These are phyloP conservation scores for Tenodera sinensis DNA, from an alignment of 2,888 invertebrate genomes.

Conservation along the genomic window DNA sequence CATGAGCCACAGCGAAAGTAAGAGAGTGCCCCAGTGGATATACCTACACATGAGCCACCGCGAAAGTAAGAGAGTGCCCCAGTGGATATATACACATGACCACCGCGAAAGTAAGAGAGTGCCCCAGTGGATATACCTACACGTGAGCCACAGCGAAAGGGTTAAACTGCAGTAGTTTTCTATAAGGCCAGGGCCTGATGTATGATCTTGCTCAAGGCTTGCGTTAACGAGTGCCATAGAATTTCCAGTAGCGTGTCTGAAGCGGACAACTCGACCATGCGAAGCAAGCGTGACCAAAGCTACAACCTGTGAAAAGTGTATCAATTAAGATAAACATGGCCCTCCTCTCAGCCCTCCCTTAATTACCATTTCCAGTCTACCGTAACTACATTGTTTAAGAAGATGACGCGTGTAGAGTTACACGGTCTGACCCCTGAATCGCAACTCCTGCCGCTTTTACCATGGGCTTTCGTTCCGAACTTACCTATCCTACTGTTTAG, in stretches of 20 bases:
- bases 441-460: not conserved
- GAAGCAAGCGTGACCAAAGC: not conserved
- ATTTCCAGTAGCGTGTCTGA: not conserved
- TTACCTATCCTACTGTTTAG: too few species aligned
- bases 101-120: too few species aligned
- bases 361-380: not conserved
- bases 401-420: not conserved
- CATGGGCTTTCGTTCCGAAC: too few species aligned
- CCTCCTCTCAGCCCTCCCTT: not conserved
- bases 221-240: not conserved
- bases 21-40: too few species aligned
- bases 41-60: too few species aligned
- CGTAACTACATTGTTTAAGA: not conserved
- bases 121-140: too few species aligned
- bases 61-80: too few species aligned
- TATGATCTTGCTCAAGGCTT: not conserved
- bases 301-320: slow-evolving; percentile 12
- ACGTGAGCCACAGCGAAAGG: too few species aligned
- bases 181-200: too few species aligned
- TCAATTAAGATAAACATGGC: slow-evolving; percentile 18
- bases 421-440: not conserved
- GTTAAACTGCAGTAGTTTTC: too few species aligned
- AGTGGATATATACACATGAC: too few species aligned
- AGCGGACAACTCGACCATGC: not conserved
- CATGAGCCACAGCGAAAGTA: too few species aligned